Base-by-base conservation (phyloP, 2,113 vertebrate genomes). In the Gallinago undulata region DNA sequence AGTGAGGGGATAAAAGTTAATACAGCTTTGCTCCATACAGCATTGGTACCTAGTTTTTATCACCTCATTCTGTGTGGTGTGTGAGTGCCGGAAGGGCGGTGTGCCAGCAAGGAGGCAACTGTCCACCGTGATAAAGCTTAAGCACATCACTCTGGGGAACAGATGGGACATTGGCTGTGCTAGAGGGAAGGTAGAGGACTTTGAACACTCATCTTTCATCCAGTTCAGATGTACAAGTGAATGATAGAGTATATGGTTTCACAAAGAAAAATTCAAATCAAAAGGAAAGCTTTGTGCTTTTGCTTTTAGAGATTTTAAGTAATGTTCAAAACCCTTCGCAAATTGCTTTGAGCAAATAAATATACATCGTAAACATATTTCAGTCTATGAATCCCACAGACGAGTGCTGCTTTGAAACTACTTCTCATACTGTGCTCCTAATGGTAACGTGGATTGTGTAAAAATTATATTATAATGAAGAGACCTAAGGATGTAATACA, bases 111-210 rank as follows among this genome's bases (percentile, higher is more conserved):
- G 83, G 60, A 95, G 51, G 56, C 90, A 84, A 80, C 53, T 88
- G 82, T 90, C 62, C 77, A 72, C 84, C 70, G 60, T 28, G 84
- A 82, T 90, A 93, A 95, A 69, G 31, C 59, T 78, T 91, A 66
- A 91, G 74, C 47, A 78, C 2, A 0, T 89, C 83, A 45, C 22
- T 66, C 53, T 66, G 50, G n/a, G 82, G 67, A 96, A 67, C 27
- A 78, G 69, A 87, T 45, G 89, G 57, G 68, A 76, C 1, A 8
- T 45, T 11, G 33, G 4, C 63, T 93, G 24, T 83, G 81, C 84
- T 87, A 37, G 81, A 83, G 78, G 60, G 84, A 87, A 90, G 43
- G 68, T 1, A 56, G 55, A 84, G 21, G 23, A 66, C 67, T 89
- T 56, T 25, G 35, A 91, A 67, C 16, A 25, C 19, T 68, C 45